A percentile compares a stretch with the other conserved stretches of the same genome.
Conservation (phyloP, 1,140 invertebrate species). For the Ptiloglossa arizonensis region DNA sequence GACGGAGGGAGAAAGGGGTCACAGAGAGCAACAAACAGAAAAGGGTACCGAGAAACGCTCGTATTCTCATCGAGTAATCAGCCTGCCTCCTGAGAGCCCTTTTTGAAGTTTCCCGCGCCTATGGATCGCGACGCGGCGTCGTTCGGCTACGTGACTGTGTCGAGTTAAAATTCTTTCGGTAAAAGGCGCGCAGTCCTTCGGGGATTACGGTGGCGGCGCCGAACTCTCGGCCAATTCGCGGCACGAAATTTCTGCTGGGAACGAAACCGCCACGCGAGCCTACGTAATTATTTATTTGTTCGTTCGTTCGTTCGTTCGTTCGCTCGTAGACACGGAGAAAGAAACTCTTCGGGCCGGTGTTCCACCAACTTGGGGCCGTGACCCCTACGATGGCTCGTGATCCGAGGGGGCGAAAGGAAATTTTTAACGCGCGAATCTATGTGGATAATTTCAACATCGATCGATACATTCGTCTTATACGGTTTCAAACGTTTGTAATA, state of each 20-base stretch:
- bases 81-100: constrained; percentile 52
- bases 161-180: constrained; percentile 56
- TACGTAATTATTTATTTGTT: too few species aligned
- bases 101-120: constrained; percentile 50
- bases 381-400: too few species aligned
- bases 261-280: not conserved
- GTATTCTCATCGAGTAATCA: constrained; percentile 63
- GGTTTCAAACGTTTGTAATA: too few species aligned
- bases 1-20: not conserved
- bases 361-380: too few species aligned
- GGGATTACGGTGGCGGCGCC: constrained; percentile 25
- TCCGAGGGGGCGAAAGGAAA: too few species aligned
- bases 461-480: too few species aligned
- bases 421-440: too few species aligned
- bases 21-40: constrained; percentile 41
- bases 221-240: constrained; percentile 25
- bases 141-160: constrained; percentile 47
- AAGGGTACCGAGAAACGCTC: constrained; percentile 56
- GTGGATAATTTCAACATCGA: too few species aligned
- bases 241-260: constrained; percentile 21
- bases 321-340: too few species aligned
- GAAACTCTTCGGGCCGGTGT: too few species aligned
- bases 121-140: constrained; percentile 24
- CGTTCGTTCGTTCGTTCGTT: too few species aligned
- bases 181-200: constrained; percentile 42